A percentile compares a stretch with the other conserved stretches of the same genome.
Conservation (phyloP, 2,113 vertebrate species). For the Semicossyphus pulcher region DNA sequence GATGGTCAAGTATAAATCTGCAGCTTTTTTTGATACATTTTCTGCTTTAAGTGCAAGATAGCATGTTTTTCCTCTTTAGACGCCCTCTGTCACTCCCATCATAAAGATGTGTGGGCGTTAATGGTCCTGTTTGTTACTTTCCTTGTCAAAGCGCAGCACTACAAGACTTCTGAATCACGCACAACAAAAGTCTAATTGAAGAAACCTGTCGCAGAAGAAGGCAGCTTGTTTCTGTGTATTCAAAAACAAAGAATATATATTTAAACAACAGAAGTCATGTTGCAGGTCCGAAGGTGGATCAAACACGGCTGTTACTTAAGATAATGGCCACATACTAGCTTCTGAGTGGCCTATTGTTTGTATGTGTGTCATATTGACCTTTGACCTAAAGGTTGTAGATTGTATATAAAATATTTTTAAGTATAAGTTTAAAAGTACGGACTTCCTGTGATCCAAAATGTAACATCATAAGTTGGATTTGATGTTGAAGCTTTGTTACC, state of each 20-base stretch:
- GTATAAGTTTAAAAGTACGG: background rate
- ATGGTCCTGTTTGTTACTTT: slow-evolving; percentile 37
- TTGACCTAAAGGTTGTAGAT: slow-evolving; percentile 30
- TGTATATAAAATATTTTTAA: slow-evolving; percentile 32
- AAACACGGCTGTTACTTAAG: slow-evolving; percentile 13
- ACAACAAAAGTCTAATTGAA: slow-evolving; percentile 55
- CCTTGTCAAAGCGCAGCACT: slow-evolving; percentile 39
- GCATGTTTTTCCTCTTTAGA: background rate
- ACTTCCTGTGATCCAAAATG: slow-evolving; percentile 17
- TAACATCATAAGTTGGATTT: too few species aligned
- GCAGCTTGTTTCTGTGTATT: slow-evolving; percentile 50
- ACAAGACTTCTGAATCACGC: slow-evolving; percentile 58
- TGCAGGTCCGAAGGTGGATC: slow-evolving; percentile 26
- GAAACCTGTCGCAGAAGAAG: slow-evolving; percentile 24
- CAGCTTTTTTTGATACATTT: background rate
- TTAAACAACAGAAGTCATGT: slow-evolving; percentile 10
- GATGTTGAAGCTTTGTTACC: slow-evolving; percentile 21
- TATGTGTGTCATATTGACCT: slow-evolving; percentile 14
- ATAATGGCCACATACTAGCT: background rate
- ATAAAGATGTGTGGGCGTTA: background rate
- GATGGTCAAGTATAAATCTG: background rate
- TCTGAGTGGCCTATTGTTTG: background rate
- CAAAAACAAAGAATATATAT: slow-evolving; percentile 19
- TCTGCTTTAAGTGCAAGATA: background rate
- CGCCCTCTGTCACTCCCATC: background rate